phyloP scores from a whole-genome alignment of 2,113 vertebrate genomes.

The Pomatorhinus ruficollis region DNA sequence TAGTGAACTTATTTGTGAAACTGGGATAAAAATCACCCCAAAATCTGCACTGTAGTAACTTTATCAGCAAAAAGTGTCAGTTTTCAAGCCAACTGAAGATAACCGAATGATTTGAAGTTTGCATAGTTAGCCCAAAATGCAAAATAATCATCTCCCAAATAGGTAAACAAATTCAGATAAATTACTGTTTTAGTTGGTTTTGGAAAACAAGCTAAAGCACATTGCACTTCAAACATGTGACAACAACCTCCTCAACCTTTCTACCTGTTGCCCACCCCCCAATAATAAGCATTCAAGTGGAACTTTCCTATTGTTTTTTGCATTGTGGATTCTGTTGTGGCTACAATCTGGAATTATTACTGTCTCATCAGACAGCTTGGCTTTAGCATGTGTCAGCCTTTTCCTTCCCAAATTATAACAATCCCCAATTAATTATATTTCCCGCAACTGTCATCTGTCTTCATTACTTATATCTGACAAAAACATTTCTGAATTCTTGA shows the following conservation, averaged over 20 bases:
- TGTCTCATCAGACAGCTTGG: neutral
- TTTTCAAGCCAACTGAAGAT: neutral
- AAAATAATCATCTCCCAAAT: neutral
- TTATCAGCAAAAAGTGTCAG: neutral
- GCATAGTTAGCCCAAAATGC: neutral
- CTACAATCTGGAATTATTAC: neutral
- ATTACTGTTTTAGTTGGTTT: neutral
- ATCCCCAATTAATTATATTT: neutral
- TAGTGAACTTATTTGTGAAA: neutral
- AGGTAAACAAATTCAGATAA: neutral
- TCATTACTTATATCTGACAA: neutral
- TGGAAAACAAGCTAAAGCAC: neutral
- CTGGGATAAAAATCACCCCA: neutral
- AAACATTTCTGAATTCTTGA: neutral
- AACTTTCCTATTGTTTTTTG: neutral
- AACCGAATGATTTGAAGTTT: neutral
- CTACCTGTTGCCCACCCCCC: fast-evolving
- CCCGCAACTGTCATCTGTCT: neutral
- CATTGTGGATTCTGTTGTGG: neutral
- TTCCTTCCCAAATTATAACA: neutral
- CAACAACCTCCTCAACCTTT: neutral
- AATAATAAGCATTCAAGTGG: neutral
- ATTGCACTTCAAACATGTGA: fast-evolving
- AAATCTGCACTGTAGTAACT: neutral
- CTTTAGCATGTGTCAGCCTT: neutral